These are phyloP conservation scores for Pseudachorutes palmiensis DNA, from an alignment of 1,140 invertebrate genomes.

Conservation along the genomic window DNA sequence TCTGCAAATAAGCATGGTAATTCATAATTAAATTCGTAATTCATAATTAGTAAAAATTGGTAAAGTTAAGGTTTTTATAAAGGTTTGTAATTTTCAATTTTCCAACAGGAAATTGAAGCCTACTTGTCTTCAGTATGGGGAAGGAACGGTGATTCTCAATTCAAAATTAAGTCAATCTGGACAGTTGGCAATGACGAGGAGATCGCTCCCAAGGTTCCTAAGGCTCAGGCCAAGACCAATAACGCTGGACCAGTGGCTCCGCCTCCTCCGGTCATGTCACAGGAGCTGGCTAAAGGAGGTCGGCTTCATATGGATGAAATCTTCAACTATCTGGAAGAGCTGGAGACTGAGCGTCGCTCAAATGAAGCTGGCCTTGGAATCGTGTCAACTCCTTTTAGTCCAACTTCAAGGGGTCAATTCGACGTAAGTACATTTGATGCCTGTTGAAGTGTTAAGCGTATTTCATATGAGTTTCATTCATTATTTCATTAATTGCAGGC, in stretches of 20 bases:
- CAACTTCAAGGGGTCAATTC: neutral
- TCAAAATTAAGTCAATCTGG: neutral
- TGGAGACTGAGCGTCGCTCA: neutral
- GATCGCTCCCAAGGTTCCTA: neutral
- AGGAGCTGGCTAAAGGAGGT: neutral
- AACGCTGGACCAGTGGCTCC: neutral
- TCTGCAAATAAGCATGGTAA: no score
- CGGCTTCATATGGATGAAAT: neutral
- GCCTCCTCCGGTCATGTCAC: neutral
- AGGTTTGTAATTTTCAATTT: no score
- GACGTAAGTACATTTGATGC: neutral
- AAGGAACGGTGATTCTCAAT: neutral
- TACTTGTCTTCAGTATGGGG: neutral
- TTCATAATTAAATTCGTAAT: no score
- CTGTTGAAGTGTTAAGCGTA: neutral
- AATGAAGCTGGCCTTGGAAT: neutral
- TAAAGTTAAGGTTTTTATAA: no score
- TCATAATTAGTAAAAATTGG: no score
- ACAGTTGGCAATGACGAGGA: neutral
- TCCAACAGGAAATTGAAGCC: neutral
- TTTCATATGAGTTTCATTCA: neutral
- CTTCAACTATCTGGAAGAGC: slow-evolving; percentile 1
- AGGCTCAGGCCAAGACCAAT: neutral
- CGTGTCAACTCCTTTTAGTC: neutral
- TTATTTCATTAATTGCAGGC: neutral